A percentile compares a stretch with the other conserved stretches of the same genome.
These are phyloP conservation scores for Clamator glandarius DNA, from an alignment of 2,797 vertebrate species.

Conservation along the genomic window DNA sequence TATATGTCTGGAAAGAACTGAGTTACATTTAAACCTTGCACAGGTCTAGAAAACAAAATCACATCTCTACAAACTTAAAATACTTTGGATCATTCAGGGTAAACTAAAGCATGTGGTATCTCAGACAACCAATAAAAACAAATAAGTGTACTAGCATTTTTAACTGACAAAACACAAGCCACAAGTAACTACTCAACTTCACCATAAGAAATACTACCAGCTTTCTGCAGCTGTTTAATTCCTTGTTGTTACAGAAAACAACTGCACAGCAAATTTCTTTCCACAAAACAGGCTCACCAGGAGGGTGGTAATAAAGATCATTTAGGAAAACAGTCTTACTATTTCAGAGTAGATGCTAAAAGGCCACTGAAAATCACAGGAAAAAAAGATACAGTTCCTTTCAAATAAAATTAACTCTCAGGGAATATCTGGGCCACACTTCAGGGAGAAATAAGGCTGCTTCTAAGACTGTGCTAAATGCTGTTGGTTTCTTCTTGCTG, in stretches of 20 bases:
- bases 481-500: neutral
- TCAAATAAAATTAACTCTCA: neutral
- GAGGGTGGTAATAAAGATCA: neutral
- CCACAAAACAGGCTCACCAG: neutral
- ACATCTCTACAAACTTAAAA: neutral
- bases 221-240: neutral
- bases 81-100: neutral
- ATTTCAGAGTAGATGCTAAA: neutral
- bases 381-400: neutral
- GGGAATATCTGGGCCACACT: neutral
- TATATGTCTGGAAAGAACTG: neutral
- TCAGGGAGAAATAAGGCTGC: neutral
- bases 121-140: neutral
- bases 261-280: neutral
- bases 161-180: neutral
- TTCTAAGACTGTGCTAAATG: neutral
- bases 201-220: neutral
- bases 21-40: neutral
- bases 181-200: neutral
- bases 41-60: neutral
- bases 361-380: neutral
- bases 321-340: accelerated
- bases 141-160: neutral
- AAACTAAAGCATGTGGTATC: neutral
- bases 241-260: neutral